These are phyloP conservation scores for Neopelma chrysocephalum DNA, from an alignment of 2,797 vertebrate species.

Conservation along the genomic window DNA sequence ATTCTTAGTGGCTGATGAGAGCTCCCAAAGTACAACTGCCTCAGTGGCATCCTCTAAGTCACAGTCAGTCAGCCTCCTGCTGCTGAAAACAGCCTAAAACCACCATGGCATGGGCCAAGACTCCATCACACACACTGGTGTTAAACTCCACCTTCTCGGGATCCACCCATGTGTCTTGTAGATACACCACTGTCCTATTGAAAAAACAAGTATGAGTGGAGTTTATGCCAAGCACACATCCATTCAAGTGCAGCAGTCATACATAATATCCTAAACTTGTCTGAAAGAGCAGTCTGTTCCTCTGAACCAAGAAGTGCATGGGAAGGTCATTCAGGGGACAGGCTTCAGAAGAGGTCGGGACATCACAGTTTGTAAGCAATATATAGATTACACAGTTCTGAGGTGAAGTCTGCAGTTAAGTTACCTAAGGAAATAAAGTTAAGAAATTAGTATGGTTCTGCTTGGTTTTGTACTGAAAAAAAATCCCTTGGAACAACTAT, in stretches of 20 bases:
- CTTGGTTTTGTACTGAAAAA: neutral
- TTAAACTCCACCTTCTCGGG: neutral
- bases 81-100: neutral
- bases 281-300: neutral
- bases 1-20: neutral
- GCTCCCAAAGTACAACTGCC: neutral
- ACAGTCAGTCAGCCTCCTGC: neutral
- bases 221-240: neutral
- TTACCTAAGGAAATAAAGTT: neutral
- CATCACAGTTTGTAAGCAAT: neutral
- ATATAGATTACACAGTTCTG: neutral
- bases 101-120: neutral
- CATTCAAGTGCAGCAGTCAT: neutral
- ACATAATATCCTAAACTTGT: neutral
- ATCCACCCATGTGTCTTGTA: neutral
- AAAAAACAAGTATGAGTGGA: accelerated
- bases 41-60: neutral
- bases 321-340: neutral
- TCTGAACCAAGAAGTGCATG: neutral
- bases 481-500: neutral
- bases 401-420: neutral
- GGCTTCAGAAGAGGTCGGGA: neutral
- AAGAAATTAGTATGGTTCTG: neutral
- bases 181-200: neutral
- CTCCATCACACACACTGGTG: neutral